Evolutionary conservation across 2,113 vertebrate species (phyloP).

Genomic region (Myrmophylax atrothorax): DNA sequence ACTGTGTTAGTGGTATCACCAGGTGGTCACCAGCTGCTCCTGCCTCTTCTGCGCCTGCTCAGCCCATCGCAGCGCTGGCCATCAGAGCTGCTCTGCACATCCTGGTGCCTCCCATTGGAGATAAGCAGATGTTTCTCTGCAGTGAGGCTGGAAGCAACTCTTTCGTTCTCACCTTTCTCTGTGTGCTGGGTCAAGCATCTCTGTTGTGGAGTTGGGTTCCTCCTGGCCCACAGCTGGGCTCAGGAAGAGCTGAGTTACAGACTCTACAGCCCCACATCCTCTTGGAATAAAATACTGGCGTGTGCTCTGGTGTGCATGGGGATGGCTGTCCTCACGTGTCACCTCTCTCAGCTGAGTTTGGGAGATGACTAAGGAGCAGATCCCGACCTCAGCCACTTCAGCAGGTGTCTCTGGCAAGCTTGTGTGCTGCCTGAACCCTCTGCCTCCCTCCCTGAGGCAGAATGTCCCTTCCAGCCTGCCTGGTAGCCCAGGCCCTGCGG

Average conservation of each 20-base stretch:
- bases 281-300: accelerated
- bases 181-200: not conserved
- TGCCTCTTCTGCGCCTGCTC: not conserved
- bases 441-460: not conserved
- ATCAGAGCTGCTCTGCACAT: not conserved
- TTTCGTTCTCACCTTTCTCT: accelerated
- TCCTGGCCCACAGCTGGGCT: not conserved
- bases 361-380: not conserved
- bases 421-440: not conserved
- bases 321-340: accelerated
- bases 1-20: not conserved
- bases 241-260: not conserved
- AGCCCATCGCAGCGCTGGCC: not conserved
- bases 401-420: not conserved
- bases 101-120: not conserved
- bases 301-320: not conserved
- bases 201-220: not conserved
- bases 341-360: not conserved
- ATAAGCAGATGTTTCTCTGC: constrained; percentile 11
- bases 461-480: not conserved
- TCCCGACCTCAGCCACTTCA: not conserved
- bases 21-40: constrained; percentile 26
- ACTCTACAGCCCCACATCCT: not conserved
- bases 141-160: not conserved
- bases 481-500: not conserved